Evolutionary conservation across 2,113 vertebrate genomes (phyloP).

Genomic region (Ctenomys sociabilis): DNA sequence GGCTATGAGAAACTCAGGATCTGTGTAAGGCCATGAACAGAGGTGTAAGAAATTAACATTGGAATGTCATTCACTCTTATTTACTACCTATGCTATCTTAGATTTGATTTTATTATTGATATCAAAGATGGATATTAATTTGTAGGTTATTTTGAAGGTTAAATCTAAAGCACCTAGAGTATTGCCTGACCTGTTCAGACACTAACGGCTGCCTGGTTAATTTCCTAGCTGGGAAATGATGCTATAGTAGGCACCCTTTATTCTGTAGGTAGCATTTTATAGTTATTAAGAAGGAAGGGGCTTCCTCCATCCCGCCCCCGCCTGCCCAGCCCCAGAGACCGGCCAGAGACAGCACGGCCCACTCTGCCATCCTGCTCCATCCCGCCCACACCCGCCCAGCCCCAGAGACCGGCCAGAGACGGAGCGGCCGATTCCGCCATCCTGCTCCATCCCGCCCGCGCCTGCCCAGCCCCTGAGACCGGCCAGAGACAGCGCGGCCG

Average conservation of each 20-base stretch:
- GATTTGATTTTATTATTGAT: conserved; percentile 40
- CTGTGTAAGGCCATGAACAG: background rate
- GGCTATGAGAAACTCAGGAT: background rate
- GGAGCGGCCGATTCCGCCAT: too few species aligned
- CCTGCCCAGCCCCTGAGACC: too few species aligned
- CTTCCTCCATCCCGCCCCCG: too few species aligned
- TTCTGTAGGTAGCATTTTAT: conserved; percentile 11
- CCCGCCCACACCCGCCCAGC: too few species aligned
- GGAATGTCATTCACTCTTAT: background rate
- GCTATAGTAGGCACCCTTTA: background rate
- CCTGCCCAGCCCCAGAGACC: too few species aligned
- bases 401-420: too few species aligned
- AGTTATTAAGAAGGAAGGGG: background rate
- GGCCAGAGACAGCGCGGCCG: too few species aligned
- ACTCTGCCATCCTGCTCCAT: too few species aligned
- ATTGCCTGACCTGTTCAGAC: background rate
- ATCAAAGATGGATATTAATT: background rate
- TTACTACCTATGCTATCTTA: background rate
- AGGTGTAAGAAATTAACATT: background rate
- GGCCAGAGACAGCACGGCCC: too few species aligned
- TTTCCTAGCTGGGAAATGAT: background rate
- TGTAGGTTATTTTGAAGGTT: background rate
- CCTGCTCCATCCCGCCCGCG: too few species aligned
- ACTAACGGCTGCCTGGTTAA: background rate
- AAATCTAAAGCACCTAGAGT: background rate